Evolutionary conservation across 2,113 vertebrate genomes (phyloP), one percentile per base, ranked within the genome.

Genomic region (Cephalopholis sonnerati): DNA sequence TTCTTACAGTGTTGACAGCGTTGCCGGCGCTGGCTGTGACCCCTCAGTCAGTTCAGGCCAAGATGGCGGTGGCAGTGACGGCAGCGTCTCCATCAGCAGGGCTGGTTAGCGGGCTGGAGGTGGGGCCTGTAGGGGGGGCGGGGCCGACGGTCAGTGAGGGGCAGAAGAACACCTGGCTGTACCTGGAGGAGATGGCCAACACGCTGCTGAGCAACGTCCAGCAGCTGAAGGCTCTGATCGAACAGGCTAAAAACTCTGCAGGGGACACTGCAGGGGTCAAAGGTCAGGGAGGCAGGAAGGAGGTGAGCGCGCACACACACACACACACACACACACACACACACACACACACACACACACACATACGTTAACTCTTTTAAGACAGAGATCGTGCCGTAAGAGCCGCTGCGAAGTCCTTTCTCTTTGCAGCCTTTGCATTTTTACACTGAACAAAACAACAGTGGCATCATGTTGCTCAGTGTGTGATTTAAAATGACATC

Each of bases 131-230:
- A 0, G 90, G 62, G 3, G 81, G 59, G 18, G 24, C 4, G 41
- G 83, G 53, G 17, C 53, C 82, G 0, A 12, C 17, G 0, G 50
- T 57, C 16, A 57, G 63, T 4, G 91, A 94, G 5, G 66, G 70
- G 1, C 91, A 98, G 64, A 97, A 94, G 69, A 95, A 96, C 58
- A 97, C 93, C 74, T 99, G 98, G 98, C 80, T 97, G 2, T 97
- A 97, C 95, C 90, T 99, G 88, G 98, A 99, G 59, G 98, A 99
- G 91, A 95, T 96, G 89, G 97, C 98, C 80, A 97, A 97, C 81
- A 98, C 97, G 0, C 86, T 99, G 89, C 93, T 98, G 82, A 96
- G 7, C 94, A 98, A 97, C 0, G 97, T 97, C 0, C 98, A 99
- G 95, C 98, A 99, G 89, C 96, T 99, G 81, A 99, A 99, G 93